Conservation (phyloP, 2,888 invertebrate genomes). For the Conchocele bisecta region DNA sequence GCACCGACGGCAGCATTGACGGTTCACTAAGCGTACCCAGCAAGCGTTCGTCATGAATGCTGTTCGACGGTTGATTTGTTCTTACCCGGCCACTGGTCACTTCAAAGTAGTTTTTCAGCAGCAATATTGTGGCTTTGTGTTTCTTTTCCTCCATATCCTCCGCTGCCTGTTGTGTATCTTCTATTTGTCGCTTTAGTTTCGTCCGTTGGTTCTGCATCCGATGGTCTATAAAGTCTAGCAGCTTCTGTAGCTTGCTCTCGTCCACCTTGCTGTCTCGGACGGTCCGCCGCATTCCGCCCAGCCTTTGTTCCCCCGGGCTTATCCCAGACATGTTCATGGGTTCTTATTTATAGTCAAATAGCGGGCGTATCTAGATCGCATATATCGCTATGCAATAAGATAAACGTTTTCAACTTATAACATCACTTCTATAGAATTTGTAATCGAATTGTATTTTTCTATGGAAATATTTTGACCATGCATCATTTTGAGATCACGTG, state of each 20-base stretch:
- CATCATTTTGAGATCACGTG: too few relatives aligned
- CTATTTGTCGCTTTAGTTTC: conserved; percentile 49
- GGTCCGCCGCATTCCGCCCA: conserved; percentile 49
- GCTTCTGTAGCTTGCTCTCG: conserved; percentile 47
- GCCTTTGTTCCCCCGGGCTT: conserved; percentile 49
- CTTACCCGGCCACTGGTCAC: conserved; percentile 51
- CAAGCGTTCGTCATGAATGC: conserved; percentile 51
- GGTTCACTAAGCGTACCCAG: conserved; percentile 56
- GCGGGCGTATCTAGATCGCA: too few relatives aligned
- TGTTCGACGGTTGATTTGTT: conserved; percentile 24
- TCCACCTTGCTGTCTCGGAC: conserved; percentile 55
- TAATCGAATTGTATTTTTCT: too few relatives aligned
- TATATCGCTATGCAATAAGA: too few relatives aligned
- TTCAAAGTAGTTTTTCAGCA: conserved; percentile 57
- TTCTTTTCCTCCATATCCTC: conserved; percentile 52
- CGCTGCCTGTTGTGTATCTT: conserved; percentile 51
- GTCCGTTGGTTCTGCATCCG: conserved; percentile 50
- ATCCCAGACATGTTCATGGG: conserved; percentile 42
- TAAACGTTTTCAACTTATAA: too few relatives aligned
- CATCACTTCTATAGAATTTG: too few relatives aligned
- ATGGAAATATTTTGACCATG: too few relatives aligned
- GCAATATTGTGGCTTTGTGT: conserved; percentile 52
- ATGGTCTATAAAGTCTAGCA: conserved; percentile 55
- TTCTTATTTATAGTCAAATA: not conserved
- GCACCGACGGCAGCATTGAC: conserved; percentile 46